Percentiles rank a stretch among this genome's conserved stretches.
These are phyloP conservation scores for Eilema griseolum DNA, from an alignment of 2,888 invertebrate genomes.

Conservation along the genomic window DNA sequence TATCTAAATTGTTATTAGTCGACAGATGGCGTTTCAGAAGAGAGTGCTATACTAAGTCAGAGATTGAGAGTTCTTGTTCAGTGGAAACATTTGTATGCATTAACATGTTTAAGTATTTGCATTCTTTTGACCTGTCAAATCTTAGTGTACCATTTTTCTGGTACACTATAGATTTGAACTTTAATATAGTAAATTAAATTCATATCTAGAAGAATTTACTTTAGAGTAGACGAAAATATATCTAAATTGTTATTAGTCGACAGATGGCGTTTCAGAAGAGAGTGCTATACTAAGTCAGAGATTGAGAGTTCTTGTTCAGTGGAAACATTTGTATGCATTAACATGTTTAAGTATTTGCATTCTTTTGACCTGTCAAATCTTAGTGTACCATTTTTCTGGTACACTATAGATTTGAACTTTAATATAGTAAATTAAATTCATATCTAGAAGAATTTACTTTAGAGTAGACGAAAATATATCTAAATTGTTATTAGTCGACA, in stretches of 20 bases:
- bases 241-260: background rate
- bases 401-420: too few species aligned
- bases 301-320: background rate
- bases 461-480: constrained; percentile 27
- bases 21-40: too few species aligned
- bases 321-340: background rate
- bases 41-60: background rate
- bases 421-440: too few species aligned
- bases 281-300: background rate
- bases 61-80: background rate
- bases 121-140: too few species aligned
- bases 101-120: too few species aligned
- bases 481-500: background rate
- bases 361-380: too few species aligned
- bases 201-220: constrained; percentile 52
- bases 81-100: background rate
- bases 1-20: background rate
- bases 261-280: too few species aligned
- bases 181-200: too few species aligned
- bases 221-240: constrained; percentile 31
- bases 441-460: constrained; percentile 51
- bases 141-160: too few species aligned
- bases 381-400: too few species aligned
- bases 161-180: too few species aligned
- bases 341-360: too few species aligned